Base-by-base conservation (phyloP, 2,888 invertebrate genomes). In the Plagodis pulveraria region DNA sequence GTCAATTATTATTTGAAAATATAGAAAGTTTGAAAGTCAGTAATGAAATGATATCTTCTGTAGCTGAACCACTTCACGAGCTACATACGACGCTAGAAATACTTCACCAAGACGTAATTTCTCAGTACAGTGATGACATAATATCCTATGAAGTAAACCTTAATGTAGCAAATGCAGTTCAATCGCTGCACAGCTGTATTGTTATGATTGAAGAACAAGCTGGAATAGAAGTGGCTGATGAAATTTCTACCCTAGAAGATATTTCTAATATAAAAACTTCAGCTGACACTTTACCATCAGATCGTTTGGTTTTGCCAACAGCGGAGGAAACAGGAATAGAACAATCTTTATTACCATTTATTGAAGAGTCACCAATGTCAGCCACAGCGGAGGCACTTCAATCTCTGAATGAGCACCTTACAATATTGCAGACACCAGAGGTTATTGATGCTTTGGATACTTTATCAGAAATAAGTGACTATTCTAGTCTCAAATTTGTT, bases 201-300 rank as follows among this genome's bases (percentile, higher is more conserved):
- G 70, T 93, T 7, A 77, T 92, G 63, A 86, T 94, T 66, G 84
- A 91, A 61, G 91, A 94, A 71, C 89, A 93, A 68, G 73, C 73
- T 64, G 77, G 86, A 60, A 61, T 94, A 41, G 94, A 95, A 74
- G 87, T 81, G 7, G 74, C 82, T 6, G 90, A 89, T 38, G 94
- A 94, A 44, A 83, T 94, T 72, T 94, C 94, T 5, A 93, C 94
- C 6, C 86, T 94, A 52, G 93, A 93, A 66, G 94, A 94, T 69
- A 83, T 94, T 64, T 94, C 95, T 0, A 93, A 90, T 5, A 86
- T 95, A 12, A 93, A 94, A 80, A 94, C 94, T 0, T 86, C 87
- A 41, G 93, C 93, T 5, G 93, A 94, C 36, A 82, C 89, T n/a
- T 70, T 93, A 44, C 81, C 83, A 34, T 79, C 80, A 32, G 88